phyloP scores from a whole-genome alignment of 2,888 invertebrate genomes.

The Phrixothrix hirtus region DNA sequence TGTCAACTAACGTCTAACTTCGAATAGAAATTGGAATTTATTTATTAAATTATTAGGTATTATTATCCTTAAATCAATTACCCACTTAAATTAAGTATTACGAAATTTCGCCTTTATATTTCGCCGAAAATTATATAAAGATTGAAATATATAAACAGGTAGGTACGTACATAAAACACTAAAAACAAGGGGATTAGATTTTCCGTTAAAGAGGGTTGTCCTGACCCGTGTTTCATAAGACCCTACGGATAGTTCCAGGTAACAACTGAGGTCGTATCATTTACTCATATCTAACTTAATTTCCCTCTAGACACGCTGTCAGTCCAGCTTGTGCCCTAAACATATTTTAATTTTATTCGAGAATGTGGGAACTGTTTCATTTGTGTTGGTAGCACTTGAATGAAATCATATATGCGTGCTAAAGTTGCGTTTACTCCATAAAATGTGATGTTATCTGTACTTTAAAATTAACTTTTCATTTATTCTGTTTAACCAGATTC shows the following conservation, averaged over 20 bases:
- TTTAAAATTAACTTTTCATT: conserved; percentile 6
- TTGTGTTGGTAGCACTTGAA: conserved; percentile 3
- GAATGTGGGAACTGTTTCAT: neutral
- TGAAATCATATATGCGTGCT: conserved; percentile 9
- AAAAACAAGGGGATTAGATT: neutral
- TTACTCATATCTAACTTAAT: conserved; percentile 47
- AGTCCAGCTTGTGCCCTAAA: conserved; percentile 41
- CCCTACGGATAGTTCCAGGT: neutral
- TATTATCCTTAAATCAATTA: neutral
- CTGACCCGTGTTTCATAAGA: neutral
- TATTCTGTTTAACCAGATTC: conserved; percentile 1
- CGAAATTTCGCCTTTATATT: too few species aligned
- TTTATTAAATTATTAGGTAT: neutral
- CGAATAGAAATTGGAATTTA: neutral
- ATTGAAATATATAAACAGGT: too few species aligned
- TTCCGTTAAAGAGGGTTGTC: neutral
- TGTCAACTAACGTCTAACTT: neutral
- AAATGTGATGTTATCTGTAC: conserved; percentile 5
- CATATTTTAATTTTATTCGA: conserved; percentile 41
- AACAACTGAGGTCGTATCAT: conserved; percentile 33
- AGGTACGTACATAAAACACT: too few species aligned
- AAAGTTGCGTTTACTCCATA: neutral
- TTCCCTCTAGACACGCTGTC: conserved; percentile 45
- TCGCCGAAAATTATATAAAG: too few species aligned
- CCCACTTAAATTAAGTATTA: too few species aligned